Evolutionary conservation across 30 jellyfish, hydroid and myxozoan species (phyloP), one percentile per base, ranked within the genome.

Genomic region (Cassiopea xamachana): DNA sequence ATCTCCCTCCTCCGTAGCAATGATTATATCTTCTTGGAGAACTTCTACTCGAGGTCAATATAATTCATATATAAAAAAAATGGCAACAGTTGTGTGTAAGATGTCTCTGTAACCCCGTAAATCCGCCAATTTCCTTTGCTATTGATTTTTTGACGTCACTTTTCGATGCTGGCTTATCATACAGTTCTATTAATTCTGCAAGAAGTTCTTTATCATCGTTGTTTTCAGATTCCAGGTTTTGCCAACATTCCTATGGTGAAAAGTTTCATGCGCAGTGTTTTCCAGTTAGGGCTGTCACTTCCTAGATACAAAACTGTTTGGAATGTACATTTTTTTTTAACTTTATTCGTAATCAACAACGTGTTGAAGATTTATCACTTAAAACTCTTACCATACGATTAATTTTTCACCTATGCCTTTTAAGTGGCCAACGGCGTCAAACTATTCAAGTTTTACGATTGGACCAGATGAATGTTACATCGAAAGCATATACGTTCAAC

Each of bases 351-450:
- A 46, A 18, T 46, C 77, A 18, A 3, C 77, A 19, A 14, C 27
- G 60, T 16, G 76, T 48, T 48, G 79, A 79, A 8, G 48, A 50
- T 46, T 79, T 79, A 46, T 79, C 87, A n/a, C 48, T 79, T n/a
- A 79, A 51, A 79, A 81, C 48, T 27, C 77, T 79, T 48, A 48
- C 87, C 18, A 9, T 48, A 7, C 48, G 76, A 79, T 50, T 59
- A 79, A 59, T 5, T 4, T 69, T 69, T 69, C 48, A 4, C 12
- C 50, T 82, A 48, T 82, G 91, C 48, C 43, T 82, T n/a, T 46
- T 82, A 48, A 82, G 91, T 70, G 91, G 84, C 48, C 91, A 82
- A 43, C 82, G 91, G 43, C 51, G 83, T 61, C 91, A 82, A 55
- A 67, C 91, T 8, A 82, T 82, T 6, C 77, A 82, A 19, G 46